Percentiles rank a stretch among this genome's conserved stretches.
phyloP scores from a whole-genome alignment of 2,797 vertebrate species.

The Ctenopoma multispine region DNA sequence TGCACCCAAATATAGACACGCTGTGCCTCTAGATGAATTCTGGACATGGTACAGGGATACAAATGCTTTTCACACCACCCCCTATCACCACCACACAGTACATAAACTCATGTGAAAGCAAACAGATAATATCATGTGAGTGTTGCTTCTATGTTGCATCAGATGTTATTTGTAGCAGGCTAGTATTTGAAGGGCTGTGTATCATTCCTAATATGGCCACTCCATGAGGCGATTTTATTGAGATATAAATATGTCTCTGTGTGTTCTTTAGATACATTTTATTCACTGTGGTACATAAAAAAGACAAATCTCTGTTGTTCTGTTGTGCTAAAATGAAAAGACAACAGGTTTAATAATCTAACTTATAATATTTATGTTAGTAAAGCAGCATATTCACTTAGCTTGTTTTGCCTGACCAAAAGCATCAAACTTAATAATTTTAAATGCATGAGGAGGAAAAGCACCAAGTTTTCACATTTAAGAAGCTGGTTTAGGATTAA shows the following conservation, averaged over 20 bases:
- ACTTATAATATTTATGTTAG: no score
- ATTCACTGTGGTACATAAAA: not conserved
- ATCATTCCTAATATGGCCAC: conserved; percentile 21
- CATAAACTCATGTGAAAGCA: conserved; percentile 32
- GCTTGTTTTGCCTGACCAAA: not conserved
- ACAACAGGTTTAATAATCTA: no score
- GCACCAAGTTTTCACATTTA: not conserved
- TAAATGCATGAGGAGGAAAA: not conserved
- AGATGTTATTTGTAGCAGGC: not conserved
- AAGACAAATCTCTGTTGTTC: no score
- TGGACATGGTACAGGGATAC: conserved; percentile 46
- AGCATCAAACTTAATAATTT: not conserved
- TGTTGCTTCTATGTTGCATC: conserved; percentile 61
- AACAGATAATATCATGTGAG: conserved; percentile 32
- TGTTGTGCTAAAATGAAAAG: not conserved
- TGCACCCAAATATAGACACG: conserved; percentile 60
- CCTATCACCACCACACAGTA: conserved; percentile 45
- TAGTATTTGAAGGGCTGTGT: conserved; percentile 19
- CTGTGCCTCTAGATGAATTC: conserved; percentile 30
- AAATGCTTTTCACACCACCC: conserved; percentile 13
- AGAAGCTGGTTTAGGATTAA: no score
- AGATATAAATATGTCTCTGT: not conserved
- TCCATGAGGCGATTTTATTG: conserved; percentile 1
- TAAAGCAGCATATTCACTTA: no score
- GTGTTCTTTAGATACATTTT: not conserved